Conservation (phyloP, 2,797 vertebrate genomes). For the Pipistrellus kuhlii region DNA sequence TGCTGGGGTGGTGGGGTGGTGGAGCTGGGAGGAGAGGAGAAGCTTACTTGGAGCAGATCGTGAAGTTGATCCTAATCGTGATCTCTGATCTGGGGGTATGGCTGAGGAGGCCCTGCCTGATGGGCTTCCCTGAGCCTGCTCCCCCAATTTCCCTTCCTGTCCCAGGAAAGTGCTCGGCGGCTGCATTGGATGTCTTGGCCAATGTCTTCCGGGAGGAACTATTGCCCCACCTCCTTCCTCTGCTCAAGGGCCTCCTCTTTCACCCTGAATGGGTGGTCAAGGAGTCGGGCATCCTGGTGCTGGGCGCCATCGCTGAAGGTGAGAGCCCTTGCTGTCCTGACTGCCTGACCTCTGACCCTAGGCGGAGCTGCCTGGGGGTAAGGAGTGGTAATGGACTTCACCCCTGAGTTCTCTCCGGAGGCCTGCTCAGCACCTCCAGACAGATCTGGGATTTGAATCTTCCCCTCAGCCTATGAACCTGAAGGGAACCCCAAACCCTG, state of each 20-base stretch:
- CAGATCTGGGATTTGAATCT: neutral
- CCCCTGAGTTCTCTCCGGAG: neutral
- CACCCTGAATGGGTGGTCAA: conserved; percentile 98
- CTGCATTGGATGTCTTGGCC: conserved; percentile 95
- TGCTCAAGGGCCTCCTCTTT: conserved; percentile 96
- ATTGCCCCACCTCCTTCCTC: conserved; percentile 93
- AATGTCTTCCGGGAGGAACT: conserved; percentile 97
- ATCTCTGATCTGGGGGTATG: conserved; percentile 66
- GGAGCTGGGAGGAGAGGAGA: conserved; percentile 60
- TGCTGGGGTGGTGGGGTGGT: no score
- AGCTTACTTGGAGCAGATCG: neutral
- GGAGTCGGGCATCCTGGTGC: conserved; percentile 95
- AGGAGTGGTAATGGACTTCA: neutral
- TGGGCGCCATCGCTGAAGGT: conserved; percentile 96
- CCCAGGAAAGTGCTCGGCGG: conserved; percentile 95
- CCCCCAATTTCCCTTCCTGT: accelerated
- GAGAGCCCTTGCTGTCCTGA: neutral
- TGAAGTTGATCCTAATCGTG: conserved; percentile 73
- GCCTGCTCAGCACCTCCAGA: neutral
- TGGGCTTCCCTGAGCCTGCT: neutral
- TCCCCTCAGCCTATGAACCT: neutral
- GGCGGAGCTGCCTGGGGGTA: neutral
- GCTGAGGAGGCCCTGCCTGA: neutral
- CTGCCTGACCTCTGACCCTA: neutral
- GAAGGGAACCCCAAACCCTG: neutral